Evolutionary conservation across 2,113 vertebrate genomes (phyloP).

Genomic region (Nyctereutes procyonoides): DNA sequence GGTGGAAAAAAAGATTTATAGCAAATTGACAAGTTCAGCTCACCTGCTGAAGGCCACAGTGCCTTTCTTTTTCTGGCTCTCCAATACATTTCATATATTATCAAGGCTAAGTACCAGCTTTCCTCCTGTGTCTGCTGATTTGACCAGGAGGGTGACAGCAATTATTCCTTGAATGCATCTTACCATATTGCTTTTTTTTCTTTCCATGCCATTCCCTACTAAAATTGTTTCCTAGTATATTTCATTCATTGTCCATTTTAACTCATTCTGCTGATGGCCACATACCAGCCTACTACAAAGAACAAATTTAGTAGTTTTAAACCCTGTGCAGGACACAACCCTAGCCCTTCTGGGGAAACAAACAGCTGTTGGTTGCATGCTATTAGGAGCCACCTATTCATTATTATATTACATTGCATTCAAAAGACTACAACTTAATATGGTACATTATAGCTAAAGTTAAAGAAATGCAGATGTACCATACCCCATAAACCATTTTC

Average conservation of each 20-base stretch:
- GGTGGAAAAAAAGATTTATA: conserved; percentile 18
- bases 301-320: conserved; percentile 22
- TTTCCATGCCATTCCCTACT: neutral
- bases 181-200: neutral
- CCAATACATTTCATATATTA: neutral
- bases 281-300: conserved; percentile 42
- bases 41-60: conserved; percentile 49
- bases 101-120: neutral
- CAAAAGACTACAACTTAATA: neutral
- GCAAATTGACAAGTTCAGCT: conserved; percentile 74
- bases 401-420: neutral
- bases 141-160: neutral
- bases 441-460: neutral
- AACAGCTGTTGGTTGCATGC: conserved; percentile 45
- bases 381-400: conserved; percentile 19
- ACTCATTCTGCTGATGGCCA: conserved; percentile 39
- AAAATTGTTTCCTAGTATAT: neutral
- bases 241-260: conserved; percentile 71
- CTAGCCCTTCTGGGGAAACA: conserved; percentile 48
- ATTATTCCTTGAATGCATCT: conserved; percentile 29
- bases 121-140: conserved; percentile 20
- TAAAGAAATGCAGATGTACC: conserved; percentile 14
- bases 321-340: neutral
- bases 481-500: neutral
- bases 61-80: conserved; percentile 64